Evolutionary conservation across 2,113 vertebrate genomes (phyloP).

Genomic region (Dinomys branickii): DNA sequence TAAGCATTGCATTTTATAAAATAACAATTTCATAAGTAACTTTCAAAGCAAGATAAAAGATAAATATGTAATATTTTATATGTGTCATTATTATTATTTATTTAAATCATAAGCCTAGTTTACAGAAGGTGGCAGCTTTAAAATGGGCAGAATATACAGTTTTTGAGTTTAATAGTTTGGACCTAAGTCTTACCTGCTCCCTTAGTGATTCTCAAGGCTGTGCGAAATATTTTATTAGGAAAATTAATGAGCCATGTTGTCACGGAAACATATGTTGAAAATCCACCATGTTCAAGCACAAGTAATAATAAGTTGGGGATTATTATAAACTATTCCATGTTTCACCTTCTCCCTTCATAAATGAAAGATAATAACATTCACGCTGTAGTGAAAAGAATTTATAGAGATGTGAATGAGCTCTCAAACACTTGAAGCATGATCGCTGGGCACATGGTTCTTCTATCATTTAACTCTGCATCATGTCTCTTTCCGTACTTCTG

Average conservation of each 20-base stretch:
- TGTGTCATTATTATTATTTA: neutral
- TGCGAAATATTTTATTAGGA: neutral
- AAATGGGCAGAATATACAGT: neutral
- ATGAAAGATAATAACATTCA: neutral
- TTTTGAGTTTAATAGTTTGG: neutral
- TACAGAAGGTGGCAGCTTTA: neutral
- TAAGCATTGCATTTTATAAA: neutral
- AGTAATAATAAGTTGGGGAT: neutral
- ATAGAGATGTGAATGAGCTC: neutral
- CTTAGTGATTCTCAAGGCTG: neutral
- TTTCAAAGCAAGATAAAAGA: neutral
- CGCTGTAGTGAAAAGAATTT: neutral
- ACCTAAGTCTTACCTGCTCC: neutral
- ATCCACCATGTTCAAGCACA: neutral
- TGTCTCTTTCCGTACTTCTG: neutral
- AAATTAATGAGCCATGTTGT: neutral
- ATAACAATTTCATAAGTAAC: neutral
- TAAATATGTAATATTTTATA: neutral
- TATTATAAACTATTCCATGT: constrained; percentile 19
- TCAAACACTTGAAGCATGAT: neutral
- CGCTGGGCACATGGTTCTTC: neutral
- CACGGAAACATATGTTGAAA: neutral
- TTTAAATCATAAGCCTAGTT: neutral
- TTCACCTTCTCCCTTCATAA: neutral
- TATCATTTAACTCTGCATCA: neutral